phyloP scores from a whole-genome alignment of 2,888 invertebrate species.

The Argyresthia albistria region DNA sequence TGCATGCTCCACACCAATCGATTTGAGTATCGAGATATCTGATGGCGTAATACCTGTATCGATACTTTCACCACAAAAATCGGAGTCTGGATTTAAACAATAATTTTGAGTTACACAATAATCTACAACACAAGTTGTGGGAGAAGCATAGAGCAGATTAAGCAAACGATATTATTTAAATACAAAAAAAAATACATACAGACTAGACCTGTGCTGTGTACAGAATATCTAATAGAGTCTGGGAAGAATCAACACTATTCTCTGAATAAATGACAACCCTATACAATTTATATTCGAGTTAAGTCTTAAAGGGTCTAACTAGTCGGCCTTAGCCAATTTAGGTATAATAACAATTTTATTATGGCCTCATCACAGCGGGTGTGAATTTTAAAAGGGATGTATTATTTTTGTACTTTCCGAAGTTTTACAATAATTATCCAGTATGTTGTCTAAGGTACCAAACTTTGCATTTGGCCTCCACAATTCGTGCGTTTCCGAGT shows the following conservation, averaged over 20 bases:
- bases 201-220: no score
- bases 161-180: neutral
- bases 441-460: neutral
- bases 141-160: no score
- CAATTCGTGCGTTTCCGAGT: constrained; percentile 1
- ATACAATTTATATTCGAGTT: no score
- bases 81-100: neutral
- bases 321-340: no score
- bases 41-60: constrained; percentile 39
- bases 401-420: no score
- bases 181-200: neutral
- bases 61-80: constrained; percentile 7
- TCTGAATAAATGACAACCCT: no score
- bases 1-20: constrained; percentile 43
- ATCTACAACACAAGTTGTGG: neutral
- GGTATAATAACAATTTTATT: no score
- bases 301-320: no score
- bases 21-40: constrained; percentile 24
- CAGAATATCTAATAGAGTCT: no score
- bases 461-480: neutral
- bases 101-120: neutral
- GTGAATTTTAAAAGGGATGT: no score
- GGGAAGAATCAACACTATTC: no score
- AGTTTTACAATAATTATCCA: neutral
- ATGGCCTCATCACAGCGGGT: no score